These are phyloP conservation scores for Tubulanus polymorphus DNA, from an alignment of 2,888 invertebrate genomes.

Conservation along the genomic window DNA sequence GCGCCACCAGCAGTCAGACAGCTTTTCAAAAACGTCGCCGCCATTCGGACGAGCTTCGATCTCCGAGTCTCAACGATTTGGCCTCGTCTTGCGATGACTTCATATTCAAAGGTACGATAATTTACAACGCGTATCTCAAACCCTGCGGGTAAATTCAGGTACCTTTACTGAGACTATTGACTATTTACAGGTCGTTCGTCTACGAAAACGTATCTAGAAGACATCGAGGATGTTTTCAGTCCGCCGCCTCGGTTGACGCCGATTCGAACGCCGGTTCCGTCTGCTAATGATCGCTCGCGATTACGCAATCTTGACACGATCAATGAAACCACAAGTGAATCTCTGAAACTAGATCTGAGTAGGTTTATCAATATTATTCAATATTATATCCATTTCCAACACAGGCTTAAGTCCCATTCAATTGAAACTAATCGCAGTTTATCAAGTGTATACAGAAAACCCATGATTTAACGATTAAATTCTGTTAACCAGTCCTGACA, in stretches of 20 bases:
- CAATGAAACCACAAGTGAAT: slow-evolving; percentile 9
- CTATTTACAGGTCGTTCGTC: not conserved
- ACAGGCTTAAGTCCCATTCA: no score
- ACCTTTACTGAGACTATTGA: not conserved
- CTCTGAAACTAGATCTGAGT: slow-evolving; percentile 11
- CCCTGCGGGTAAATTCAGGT: not conserved
- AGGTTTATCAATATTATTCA: no score
- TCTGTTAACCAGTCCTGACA: no score
- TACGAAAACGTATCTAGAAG: not conserved
- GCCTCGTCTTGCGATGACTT: not conserved
- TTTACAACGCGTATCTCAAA: not conserved
- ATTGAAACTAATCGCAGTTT: no score
- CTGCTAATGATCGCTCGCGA: slow-evolving; percentile 14
- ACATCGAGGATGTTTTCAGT: not conserved
- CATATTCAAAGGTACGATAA: not conserved
- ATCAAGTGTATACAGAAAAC: no score
- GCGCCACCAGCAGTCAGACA: no score
- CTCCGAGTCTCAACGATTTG: not conserved
- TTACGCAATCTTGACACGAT: slow-evolving; percentile 21
- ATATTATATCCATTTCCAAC: no score
- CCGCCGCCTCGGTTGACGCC: slow-evolving; percentile 11
- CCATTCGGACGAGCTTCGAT: no score
- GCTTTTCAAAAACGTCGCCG: no score
- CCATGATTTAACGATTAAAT: no score
- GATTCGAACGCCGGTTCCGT: slow-evolving; percentile 1